Evolutionary conservation across 2,888 invertebrate genomes (phyloP), one percentile per base, ranked within the genome.

Genomic region (Rotaria sp.): DNA sequence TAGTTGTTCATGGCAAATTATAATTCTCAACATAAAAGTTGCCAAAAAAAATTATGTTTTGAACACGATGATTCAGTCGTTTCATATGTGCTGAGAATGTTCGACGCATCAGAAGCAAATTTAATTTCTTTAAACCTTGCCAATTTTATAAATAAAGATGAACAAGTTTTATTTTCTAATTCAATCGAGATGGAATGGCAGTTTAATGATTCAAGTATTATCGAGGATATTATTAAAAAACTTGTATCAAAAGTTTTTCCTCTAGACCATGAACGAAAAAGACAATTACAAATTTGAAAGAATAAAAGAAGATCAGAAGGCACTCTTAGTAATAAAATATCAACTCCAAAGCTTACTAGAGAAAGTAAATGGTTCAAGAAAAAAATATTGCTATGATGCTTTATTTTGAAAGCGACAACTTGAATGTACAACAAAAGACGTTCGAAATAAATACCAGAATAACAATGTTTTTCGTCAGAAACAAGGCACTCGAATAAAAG

Each of bases 151-250:
- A 18, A 52, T 13, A 21, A 21, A 52, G 8, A 3, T 21, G 24
- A 1, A 21, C 7, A 2, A 52, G 0, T 7, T 24, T 3, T 5
- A 4, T 52, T 52, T 52, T 4, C 24, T 52, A 52, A 52, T 7
- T 21, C 4, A 4, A 26, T 26, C 10, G 2, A 55, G 5, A 4
- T 0, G 2, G 10, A n/a, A 57, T 0, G 0, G 13, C 0, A 59
- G 11, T n/a, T 10, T 2, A 15, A 13, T 15, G n/a, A 59, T 59
- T 7, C 13, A 3, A 59, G 1, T 4, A 15, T n/a, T 15, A 15
- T 59, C 11, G 3, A 59, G 15, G 15, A 59, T 59, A 30, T 30
- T 13, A 13, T n/a, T 11, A 59, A 59, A 59, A 59, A 57, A 30
- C 2, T 59, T 59, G n/a, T 59, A n/a, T 2, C n/a, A 2, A 59